Base-by-base conservation (phyloP, 2,113 vertebrate genomes). In the Heterocephalus glaber region DNA sequence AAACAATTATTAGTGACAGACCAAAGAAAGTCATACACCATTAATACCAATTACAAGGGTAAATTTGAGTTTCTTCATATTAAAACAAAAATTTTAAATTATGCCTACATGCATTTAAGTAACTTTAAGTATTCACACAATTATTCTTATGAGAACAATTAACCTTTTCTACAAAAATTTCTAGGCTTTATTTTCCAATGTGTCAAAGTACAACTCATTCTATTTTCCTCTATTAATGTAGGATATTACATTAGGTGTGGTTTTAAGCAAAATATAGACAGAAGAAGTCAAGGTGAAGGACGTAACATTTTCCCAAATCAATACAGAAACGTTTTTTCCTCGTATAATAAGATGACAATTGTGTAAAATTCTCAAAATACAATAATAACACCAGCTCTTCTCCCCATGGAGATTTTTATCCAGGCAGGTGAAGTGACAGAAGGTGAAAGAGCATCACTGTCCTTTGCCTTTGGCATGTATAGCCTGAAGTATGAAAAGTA, bases 401-500 rank as follows among this genome's bases (percentile, higher is more conserved):
- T 88, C 49, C 54, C 52, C 30, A 70, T 17, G 61, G 38, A 82
- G 76, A 96, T 63, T 95, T 90, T 88, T 86, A 83, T 56, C 56
- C 41, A 95, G 41, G 74, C 61, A 95, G 79, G 96, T 76, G 58
- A 61, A 95, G 28, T 86, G 38, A 56, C 86, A 95, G 79, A 97
- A 93, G 79, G 61, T 87, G 7, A 89, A 95, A 95, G 70, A 95
- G 35, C 41, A 91, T 86, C 52, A 94, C 66, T 94, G 77, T 61
- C 47, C 35, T 90, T 66, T 93, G 65, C 72, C 63, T 56, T 92
- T 80, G 72, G 61, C 56, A 95, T 65, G 49, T 89, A 63, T 72
- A 92, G 19, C 41, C 49, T 65, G 4, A 92, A 86, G 19, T 83
- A 92, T 68, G 68, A 96, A 92, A 94, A 3, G 2, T 66, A 66